Conservation (phyloP, 2,888 invertebrate genomes). For the Drosophila percnosoma region DNA sequence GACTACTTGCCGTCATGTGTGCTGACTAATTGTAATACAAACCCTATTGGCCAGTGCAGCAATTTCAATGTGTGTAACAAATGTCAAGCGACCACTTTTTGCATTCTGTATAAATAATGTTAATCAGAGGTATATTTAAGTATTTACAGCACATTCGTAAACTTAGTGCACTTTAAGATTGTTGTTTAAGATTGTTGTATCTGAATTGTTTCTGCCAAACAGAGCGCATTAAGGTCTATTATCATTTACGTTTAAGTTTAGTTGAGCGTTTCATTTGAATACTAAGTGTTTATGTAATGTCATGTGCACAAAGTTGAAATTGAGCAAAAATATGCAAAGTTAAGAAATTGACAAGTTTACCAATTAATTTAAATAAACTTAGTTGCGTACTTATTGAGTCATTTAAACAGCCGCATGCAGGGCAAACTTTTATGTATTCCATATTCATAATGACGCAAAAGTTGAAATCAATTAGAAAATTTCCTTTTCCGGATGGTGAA, state of each 20-base stretch:
- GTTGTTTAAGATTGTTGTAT: neutral
- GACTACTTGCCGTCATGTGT: constrained; percentile 1
- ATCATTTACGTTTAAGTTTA: neutral
- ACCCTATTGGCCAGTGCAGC: neutral
- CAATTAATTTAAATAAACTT: neutral
- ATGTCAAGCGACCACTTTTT: neutral
- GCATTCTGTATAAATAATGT: neutral
- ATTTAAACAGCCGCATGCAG: constrained; percentile 1
- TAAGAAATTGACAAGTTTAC: neutral
- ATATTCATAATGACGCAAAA: constrained; percentile 43
- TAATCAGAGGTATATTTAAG: neutral
- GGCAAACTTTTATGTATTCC: constrained; percentile 32
- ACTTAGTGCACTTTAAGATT: neutral
- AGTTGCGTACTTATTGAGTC: constrained; percentile 9
- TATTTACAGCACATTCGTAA: neutral
- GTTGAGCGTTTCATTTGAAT: neutral
- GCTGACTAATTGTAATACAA: constrained; percentile 9
- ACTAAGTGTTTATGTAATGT: neutral
- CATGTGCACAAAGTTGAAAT: neutral
- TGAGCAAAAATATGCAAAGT: neutral
- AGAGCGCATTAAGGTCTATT: neutral
- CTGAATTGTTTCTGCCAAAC: neutral
- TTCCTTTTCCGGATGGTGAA: constrained; percentile 36
- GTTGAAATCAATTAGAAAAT: constrained; percentile 64
- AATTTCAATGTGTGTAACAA: neutral